phyloP scores from a whole-genome alignment of 2,888 invertebrate genomes.

The Dione juno region DNA sequence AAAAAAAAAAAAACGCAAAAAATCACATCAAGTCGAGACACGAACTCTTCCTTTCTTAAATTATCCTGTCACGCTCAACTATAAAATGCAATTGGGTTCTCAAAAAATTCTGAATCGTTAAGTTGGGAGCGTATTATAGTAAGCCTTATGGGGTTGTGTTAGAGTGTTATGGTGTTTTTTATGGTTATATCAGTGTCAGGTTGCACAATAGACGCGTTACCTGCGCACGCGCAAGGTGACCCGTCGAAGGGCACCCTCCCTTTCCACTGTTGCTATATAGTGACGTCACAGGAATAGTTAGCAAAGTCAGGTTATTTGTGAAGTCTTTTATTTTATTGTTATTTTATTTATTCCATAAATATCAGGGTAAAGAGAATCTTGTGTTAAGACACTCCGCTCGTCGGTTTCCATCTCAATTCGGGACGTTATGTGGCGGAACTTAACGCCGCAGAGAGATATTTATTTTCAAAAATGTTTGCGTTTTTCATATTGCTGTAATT shows the following conservation, averaged over 20 bases:
- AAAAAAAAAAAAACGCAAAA: constrained; percentile 57
- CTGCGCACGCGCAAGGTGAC: constrained; percentile 79
- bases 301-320: neutral
- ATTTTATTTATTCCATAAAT: no score
- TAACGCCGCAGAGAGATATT: no score
- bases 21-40: constrained; percentile 54
- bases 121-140: constrained; percentile 57
- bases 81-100: constrained; percentile 82
- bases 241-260: constrained; percentile 79
- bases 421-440: no score
- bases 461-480: no score
- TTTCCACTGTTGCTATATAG: constrained; percentile 53
- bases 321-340: neutral
- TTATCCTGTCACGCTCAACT: constrained; percentile 83
- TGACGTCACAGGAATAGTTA: constrained; percentile 35
- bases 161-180: constrained; percentile 42
- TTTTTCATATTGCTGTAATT: no score
- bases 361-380: no score
- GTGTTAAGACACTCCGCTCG: no score
- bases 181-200: constrained; percentile 62
- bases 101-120: constrained; percentile 74
- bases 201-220: constrained; percentile 76
- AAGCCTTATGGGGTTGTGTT: constrained; percentile 29
- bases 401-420: no score
- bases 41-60: constrained; percentile 75